Evolutionary conservation across 2,113 vertebrate species (phyloP).

Genomic region (Hippoglossus stenolepis): DNA sequence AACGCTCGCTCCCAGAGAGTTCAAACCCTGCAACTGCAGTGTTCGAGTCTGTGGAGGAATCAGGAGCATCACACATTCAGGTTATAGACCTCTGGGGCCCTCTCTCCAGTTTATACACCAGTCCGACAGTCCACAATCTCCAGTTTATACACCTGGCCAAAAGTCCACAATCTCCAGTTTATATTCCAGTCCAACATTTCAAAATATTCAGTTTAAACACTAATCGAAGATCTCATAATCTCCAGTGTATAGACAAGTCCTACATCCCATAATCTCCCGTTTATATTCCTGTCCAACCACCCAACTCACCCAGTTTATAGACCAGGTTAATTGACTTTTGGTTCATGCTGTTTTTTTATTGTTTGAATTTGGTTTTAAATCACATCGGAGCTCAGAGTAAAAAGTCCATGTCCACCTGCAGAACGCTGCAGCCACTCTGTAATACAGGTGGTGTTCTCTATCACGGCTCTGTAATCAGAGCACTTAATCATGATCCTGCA

Average conservation of each 20-base stretch:
- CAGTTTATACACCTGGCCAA: background rate
- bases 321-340: constrained; percentile 11
- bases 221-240: too few relatives aligned
- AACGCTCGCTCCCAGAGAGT: too few relatives aligned
- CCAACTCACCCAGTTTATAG: too few relatives aligned
- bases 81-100: background rate
- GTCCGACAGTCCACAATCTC: background rate
- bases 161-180: too few relatives aligned
- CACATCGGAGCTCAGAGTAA: background rate
- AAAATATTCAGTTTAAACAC: too few relatives aligned
- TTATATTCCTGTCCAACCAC: background rate
- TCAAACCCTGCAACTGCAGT: background rate
- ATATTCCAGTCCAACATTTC: background rate
- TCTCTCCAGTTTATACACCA: background rate
- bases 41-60: background rate
- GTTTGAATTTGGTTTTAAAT: background rate
- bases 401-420: background rate
- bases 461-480: constrained; percentile 37
- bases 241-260: background rate
- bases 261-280: too few relatives aligned
- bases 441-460: constrained; percentile 37
- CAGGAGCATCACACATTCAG: background rate
- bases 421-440: constrained; percentile 1
- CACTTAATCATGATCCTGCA: constrained; percentile 46
- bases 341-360: background rate